Conservation (phyloP, 2,797 vertebrate species). For the Bufotes viridis region DNA sequence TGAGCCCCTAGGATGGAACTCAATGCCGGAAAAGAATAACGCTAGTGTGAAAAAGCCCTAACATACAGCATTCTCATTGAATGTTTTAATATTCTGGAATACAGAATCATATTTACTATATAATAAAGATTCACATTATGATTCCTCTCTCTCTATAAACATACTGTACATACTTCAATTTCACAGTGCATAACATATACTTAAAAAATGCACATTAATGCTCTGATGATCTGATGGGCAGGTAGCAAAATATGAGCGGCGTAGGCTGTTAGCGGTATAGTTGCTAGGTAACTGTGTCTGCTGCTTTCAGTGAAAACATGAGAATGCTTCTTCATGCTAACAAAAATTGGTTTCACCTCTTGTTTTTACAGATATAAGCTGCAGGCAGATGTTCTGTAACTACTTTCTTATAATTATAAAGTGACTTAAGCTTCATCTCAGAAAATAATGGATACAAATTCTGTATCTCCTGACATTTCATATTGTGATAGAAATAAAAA, state of each 20-base stretch:
- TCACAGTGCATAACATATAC: neutral
- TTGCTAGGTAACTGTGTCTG: constrained; percentile 57
- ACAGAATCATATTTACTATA: too few species aligned
- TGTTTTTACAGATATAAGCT: constrained; percentile 15
- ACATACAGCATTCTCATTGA: too few species aligned
- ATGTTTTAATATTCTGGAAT: too few species aligned
- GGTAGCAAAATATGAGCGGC: constrained; percentile 27
- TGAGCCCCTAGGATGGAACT: too few species aligned
- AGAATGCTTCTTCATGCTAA: constrained; percentile 18
- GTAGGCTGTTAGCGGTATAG: constrained; percentile 29
- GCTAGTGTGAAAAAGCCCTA: too few species aligned
- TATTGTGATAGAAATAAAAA: neutral
- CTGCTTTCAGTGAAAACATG: constrained; percentile 28
- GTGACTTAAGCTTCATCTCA: neutral
- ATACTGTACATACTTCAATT: neutral
- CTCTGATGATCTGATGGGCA: constrained; percentile 43
- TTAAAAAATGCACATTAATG: constrained; percentile 10
- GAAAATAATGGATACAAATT: constrained; percentile 9
- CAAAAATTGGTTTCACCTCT: constrained; percentile 29
- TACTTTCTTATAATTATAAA: constrained; percentile 31
- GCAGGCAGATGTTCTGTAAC: constrained; percentile 20
- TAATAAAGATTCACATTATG: too few species aligned
- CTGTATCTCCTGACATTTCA: neutral
- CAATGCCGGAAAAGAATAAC: too few species aligned
- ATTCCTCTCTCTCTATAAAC: too few species aligned